A percentile compares a stretch with the other conserved stretches of the same genome.
Conservation (phyloP, 2,113 vertebrate species). For the Perca schrenkii region DNA sequence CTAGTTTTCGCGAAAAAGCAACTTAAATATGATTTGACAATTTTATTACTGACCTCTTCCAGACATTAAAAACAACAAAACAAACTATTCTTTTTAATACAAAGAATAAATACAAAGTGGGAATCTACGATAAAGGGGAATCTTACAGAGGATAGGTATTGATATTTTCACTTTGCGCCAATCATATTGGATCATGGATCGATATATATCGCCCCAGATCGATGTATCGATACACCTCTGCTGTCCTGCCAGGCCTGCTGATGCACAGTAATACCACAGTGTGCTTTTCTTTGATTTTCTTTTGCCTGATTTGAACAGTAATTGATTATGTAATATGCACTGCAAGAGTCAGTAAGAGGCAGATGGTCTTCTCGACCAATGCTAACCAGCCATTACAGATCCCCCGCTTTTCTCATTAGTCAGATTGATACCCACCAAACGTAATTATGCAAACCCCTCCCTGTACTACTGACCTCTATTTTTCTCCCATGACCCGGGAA, state of each 20-base stretch:
- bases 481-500: conserved; percentile 67
- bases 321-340: conserved; percentile 45
- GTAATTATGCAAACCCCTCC: neutral
- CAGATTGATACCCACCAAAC: conserved; percentile 5
- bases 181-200: too few relatives aligned
- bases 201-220: too few relatives aligned
- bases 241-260: neutral
- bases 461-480: conserved; percentile 26
- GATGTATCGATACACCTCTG: neutral
- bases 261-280: conserved; percentile 11
- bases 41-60: too few relatives aligned
- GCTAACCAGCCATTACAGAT: neutral
- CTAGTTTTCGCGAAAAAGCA: too few relatives aligned
- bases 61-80: too few relatives aligned
- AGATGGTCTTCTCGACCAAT: neutral
- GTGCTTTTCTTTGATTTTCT: conserved; percentile 38
- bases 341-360: neutral
- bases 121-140: too few relatives aligned
- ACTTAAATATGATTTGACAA: too few relatives aligned
- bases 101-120: too few relatives aligned
- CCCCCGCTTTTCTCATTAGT: conserved; percentile 9
- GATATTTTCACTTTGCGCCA: too few relatives aligned
- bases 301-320: conserved; percentile 30
- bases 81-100: too few relatives aligned
- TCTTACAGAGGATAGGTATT: too few relatives aligned